Percentiles rank a stretch among this genome's conserved stretches.
phyloP scores from a whole-genome alignment of 2,113 vertebrate genomes.

The Lagopus muta region DNA sequence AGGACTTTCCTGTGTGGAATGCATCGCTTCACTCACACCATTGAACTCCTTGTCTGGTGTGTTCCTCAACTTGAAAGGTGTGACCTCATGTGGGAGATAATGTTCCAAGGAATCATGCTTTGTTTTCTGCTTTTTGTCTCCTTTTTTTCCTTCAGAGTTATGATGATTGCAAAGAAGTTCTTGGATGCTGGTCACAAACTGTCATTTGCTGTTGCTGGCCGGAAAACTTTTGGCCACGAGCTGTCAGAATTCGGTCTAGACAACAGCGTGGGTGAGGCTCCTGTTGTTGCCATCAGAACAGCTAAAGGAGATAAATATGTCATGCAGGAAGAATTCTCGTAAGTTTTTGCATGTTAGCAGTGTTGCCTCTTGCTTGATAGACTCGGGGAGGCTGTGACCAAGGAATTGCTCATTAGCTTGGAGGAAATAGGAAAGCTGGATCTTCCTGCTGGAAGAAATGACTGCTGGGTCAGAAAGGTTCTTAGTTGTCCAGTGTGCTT shows the following conservation, averaged over 20 bases:
- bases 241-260: conserved; percentile 92
- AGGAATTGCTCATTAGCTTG: background rate
- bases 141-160: conserved; percentile 81
- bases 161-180: conserved; percentile 95
- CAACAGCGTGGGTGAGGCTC: conserved; percentile 83
- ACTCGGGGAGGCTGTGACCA: background rate
- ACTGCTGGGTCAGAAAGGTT: background rate
- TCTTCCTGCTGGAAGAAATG: background rate
- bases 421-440: background rate
- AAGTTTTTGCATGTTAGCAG: conserved; percentile 67
- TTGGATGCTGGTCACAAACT: conserved; percentile 91
- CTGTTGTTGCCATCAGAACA: conserved; percentile 90
- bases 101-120: background rate
- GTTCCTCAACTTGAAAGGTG: background rate
- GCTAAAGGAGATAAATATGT: conserved; percentile 93
- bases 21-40: rapidly evolving
- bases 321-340: conserved; percentile 97
- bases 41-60: background rate
- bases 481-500: background rate
- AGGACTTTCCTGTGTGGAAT: background rate
- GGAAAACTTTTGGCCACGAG: conserved; percentile 87
- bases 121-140: background rate
- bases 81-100: rapidly evolving
- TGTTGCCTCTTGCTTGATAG: background rate
- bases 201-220: conserved; percentile 91